Base-by-base conservation (phyloP, 2,888 invertebrate genomes). In the Morpho deidamia region DNA sequence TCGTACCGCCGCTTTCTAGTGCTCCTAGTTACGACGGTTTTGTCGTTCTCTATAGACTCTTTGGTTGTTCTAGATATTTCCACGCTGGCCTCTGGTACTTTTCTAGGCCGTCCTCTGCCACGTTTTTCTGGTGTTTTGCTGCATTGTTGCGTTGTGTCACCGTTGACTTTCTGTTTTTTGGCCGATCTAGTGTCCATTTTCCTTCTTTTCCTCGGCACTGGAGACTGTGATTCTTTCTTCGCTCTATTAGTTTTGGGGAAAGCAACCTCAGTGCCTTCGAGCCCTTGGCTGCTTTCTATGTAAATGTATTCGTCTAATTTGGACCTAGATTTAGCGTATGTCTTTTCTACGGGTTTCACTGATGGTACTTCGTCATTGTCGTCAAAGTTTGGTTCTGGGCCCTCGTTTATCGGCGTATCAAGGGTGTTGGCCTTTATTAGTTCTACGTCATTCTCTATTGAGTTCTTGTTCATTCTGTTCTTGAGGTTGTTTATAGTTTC, bases 1-100 rank as follows among this genome's bases (percentile, higher is more conserved):
- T 85, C 84, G 49, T 76, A 69, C 11, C 73, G 77, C 14, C 88
- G 63, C 58, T 89, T 89, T 1, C 88, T 66, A 0, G 85, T 86
- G 4, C 63, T 70, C 47, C 80, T 67, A 0, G 77, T 75, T 1
- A 70, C 68, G 0, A 63, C 61, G 0, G 74, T 70, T 56, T 83
- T 87, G 12, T 87, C 85, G 44, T 89, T 89, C 56, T 89, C 88
- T 46, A 88, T 88, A 0, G 88, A 88, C 59, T 89, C 88, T 56
- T 88, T 88, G 2, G 81, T 80, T 1, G 72, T 68, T 44, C 83
- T 65, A 7, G 65, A 67, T 51, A 74, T 74, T 2, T 76, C 58
- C 5, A 38, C 44, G 8, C 72, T 53, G 64, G 64, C 1, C 10
- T 61, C 55, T 7, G 54, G 60, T 0, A 51, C 56, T 38, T 63